A percentile compares a stretch with the other conserved stretches of the same genome.
These are phyloP conservation scores for Beris chalybata DNA, from an alignment of 2,888 invertebrate genomes.

Conservation along the genomic window DNA sequence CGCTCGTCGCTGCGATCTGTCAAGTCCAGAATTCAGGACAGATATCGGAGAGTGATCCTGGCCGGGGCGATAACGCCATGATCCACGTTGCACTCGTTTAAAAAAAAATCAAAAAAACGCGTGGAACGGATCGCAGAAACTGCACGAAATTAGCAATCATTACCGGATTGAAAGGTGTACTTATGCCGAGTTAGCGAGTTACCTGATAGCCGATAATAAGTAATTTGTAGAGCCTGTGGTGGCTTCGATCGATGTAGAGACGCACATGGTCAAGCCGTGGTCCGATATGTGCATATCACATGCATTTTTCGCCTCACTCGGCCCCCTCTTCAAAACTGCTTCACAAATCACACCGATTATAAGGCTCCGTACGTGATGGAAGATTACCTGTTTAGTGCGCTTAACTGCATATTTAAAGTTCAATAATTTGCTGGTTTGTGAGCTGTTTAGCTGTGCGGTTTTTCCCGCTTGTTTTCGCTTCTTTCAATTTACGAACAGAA, in stretches of 20 bases:
- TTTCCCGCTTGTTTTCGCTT: slow-evolving; percentile 37
- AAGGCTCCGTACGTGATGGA: slow-evolving; percentile 33
- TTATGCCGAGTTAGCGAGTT: slow-evolving; percentile 38
- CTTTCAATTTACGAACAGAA: slow-evolving; percentile 27
- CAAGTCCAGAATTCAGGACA: background rate
- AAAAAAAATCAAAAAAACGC: background rate
- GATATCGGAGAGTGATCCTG: background rate
- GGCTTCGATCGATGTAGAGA: background rate
- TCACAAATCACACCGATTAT: background rate
- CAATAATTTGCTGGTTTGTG: slow-evolving; percentile 36
- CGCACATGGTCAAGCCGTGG: background rate
- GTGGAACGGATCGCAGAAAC: slow-evolving; percentile 4
- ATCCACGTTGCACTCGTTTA: too few species aligned
- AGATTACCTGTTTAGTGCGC: slow-evolving; percentile 40
- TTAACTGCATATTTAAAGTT: slow-evolving; percentile 40
- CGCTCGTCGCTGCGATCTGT: background rate
- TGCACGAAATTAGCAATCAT: slow-evolving; percentile 36
- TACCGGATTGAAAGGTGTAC: slow-evolving; percentile 36
- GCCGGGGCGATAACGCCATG: too few species aligned
- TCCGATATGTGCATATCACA: slow-evolving; percentile 4
- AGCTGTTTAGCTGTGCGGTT: slow-evolving; percentile 27
- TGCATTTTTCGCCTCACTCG: background rate
- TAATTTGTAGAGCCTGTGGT: slow-evolving; percentile 34
- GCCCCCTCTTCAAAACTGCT: background rate
- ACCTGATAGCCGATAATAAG: slow-evolving; percentile 39